A percentile compares a stretch with the other conserved stretches of the same genome.
These are phyloP conservation scores for Colostygia pectinataria DNA, from an alignment of 2,888 invertebrate genomes.

Conservation along the genomic window DNA sequence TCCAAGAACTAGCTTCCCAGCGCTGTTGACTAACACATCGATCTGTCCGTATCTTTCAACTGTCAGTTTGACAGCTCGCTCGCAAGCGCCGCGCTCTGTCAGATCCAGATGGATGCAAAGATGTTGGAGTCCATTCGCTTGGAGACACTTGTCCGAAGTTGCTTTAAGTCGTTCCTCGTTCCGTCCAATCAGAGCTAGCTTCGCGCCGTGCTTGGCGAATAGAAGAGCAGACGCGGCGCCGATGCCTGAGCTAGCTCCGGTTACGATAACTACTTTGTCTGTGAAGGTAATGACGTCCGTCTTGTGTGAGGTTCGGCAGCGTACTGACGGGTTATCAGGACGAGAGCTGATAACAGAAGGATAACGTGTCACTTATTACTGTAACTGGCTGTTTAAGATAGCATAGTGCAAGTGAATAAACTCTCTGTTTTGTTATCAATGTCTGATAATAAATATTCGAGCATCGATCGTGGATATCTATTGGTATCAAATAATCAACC, in stretches of 20 bases:
- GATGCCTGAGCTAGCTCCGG: constrained; percentile 63
- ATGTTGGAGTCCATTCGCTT: constrained; percentile 40
- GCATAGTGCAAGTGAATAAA: too few species aligned
- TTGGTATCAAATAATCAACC: too few species aligned
- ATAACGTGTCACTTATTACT: constrained; percentile 13
- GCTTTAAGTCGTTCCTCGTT: constrained; percentile 49
- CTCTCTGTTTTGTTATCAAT: too few species aligned
- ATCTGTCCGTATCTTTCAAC: constrained; percentile 85
- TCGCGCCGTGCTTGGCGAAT: constrained; percentile 55
- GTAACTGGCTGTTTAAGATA: too few species aligned
- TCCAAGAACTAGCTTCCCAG: constrained; percentile 86
- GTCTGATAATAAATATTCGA: too few species aligned
- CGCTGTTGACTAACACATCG: constrained; percentile 91
- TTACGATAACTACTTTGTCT: constrained; percentile 60
- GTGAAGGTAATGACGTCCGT: constrained; percentile 52
- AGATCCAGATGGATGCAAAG: constrained; percentile 80
- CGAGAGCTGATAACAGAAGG: neutral
- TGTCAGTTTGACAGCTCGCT: constrained; percentile 85
- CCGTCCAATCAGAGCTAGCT: constrained; percentile 55
- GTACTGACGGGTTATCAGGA: constrained; percentile 7
- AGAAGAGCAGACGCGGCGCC: constrained; percentile 56
- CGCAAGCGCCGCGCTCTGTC: constrained; percentile 84
- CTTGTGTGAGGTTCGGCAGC: neutral
- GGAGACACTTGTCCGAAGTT: constrained; percentile 46
- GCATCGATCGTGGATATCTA: too few species aligned